phyloP scores from a whole-genome alignment of 92 coral and sea anemone species.

The Porites rus region DNA sequence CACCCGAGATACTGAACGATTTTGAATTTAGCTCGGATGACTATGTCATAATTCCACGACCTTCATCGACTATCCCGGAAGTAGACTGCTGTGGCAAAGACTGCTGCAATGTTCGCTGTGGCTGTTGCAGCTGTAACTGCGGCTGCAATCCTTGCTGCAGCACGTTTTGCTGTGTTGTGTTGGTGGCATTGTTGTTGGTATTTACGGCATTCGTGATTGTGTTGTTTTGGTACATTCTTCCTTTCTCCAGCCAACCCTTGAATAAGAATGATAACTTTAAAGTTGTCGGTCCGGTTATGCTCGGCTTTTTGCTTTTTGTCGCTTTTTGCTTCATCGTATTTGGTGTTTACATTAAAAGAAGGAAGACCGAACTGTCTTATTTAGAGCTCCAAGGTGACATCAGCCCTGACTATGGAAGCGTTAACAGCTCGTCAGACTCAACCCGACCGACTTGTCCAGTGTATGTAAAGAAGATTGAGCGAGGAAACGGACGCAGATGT shows the following conservation, averaged over 20 bases:
- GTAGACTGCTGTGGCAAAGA: not conserved
- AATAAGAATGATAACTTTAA: not conserved
- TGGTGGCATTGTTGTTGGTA: not conserved
- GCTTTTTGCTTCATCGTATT: not conserved
- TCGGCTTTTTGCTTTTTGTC: slow-evolving; percentile 12
- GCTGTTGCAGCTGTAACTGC: slow-evolving; percentile 7
- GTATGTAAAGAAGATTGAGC: no score
- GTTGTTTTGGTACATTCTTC: not conserved
- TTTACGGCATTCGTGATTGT: not conserved
- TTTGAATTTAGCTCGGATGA: not conserved
- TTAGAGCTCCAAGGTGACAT: no score
- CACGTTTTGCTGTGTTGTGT: slow-evolving; percentile 3
- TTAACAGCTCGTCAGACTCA: no score
- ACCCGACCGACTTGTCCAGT: no score
- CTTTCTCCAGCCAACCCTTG: not conserved
- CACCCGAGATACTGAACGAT: slow-evolving; percentile 25
- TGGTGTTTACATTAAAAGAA: not conserved
- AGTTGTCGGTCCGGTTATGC: slow-evolving; percentile 51
- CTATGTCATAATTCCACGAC: not conserved
- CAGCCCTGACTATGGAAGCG: no score
- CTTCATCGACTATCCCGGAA: not conserved
- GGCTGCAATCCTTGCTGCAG: slow-evolving; percentile 20
- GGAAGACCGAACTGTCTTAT: no score
- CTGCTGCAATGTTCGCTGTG: slow-evolving; percentile 5
- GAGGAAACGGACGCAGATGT: not conserved